These are phyloP conservation scores for Drosophila cognata DNA, from an alignment of 2,888 invertebrate species.

Conservation along the genomic window DNA sequence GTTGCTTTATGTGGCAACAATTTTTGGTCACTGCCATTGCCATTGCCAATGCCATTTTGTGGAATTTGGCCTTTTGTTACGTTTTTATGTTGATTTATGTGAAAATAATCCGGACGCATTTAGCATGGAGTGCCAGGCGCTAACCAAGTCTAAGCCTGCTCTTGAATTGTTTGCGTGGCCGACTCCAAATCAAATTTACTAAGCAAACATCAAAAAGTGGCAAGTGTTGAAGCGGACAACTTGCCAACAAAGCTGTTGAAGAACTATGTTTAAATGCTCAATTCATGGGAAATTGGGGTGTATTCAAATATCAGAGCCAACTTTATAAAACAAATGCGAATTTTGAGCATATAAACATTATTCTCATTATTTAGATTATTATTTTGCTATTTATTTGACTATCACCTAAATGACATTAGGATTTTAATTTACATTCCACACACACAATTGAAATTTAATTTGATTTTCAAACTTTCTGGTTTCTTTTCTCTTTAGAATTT, in stretches of 20 bases:
- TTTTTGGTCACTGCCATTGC: slow-evolving; percentile 29
- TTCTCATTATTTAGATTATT: background rate
- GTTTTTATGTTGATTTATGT: slow-evolving; percentile 77
- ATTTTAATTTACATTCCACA: slow-evolving; percentile 9
- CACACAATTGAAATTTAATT: slow-evolving; percentile 14
- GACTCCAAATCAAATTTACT: slow-evolving; percentile 62
- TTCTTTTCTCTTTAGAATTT: slow-evolving; percentile 1
- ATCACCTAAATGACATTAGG: background rate
- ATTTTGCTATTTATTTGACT: background rate
- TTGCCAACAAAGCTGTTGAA: background rate
- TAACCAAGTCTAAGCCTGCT: slow-evolving; percentile 22
- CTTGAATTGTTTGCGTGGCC: slow-evolving; percentile 24
- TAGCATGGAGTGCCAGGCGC: slow-evolving; percentile 58
- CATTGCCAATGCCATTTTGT: slow-evolving; percentile 21
- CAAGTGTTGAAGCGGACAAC: slow-evolving; percentile 45
- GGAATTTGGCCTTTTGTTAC: slow-evolving; percentile 58
- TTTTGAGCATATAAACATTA: background rate
- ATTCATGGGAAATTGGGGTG: background rate
- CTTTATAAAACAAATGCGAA: background rate
- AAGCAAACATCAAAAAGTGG: slow-evolving; percentile 35
- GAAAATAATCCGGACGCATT: slow-evolving; percentile 71
- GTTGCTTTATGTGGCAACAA: slow-evolving; percentile 19
- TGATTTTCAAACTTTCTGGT: slow-evolving; percentile 6
- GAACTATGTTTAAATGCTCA: background rate
- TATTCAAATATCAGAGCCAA: background rate